Conservation (phyloP, 2,888 invertebrate species). For the Drosophila infuscata region DNA sequence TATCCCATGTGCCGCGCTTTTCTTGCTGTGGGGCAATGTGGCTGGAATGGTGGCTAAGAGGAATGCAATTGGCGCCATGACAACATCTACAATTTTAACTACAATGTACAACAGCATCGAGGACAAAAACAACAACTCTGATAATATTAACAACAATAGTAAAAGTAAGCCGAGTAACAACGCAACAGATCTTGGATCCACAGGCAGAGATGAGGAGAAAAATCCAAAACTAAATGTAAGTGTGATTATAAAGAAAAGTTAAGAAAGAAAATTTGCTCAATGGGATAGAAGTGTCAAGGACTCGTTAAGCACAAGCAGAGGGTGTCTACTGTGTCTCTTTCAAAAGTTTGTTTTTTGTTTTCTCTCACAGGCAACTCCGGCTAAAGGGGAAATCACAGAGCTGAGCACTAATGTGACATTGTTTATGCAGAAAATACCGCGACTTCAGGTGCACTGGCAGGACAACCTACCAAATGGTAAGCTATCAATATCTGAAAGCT, state of each 20-base stretch:
- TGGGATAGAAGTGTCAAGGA: neutral
- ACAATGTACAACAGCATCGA: neutral
- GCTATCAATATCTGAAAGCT: neutral
- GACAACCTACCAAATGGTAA: constrained; percentile 80
- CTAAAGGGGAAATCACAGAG: constrained; percentile 51
- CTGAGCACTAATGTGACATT: constrained; percentile 68
- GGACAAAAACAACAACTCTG: neutral
- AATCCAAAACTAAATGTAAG: constrained; percentile 28
- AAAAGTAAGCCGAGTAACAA: neutral
- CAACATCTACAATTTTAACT: constrained; percentile 2
- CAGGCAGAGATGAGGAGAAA: neutral
- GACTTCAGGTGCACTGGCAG: constrained; percentile 79
- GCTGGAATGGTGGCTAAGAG: neutral
- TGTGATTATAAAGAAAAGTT: neutral
- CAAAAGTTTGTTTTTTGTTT: neutral
- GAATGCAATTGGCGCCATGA: neutral
- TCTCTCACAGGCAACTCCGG: neutral
- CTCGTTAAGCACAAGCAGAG: neutral
- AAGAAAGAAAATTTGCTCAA: neutral
- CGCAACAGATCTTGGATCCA: neutral
- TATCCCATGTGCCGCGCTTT: constrained; percentile 17
- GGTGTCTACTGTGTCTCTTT: too few species aligned
- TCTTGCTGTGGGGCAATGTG: constrained; percentile 21
- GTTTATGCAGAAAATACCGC: constrained; percentile 66
- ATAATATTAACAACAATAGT: neutral